Evolutionary conservation across 2,797 vertebrate species (phyloP).

Genomic region (Geotrypetes seraphini): DNA sequence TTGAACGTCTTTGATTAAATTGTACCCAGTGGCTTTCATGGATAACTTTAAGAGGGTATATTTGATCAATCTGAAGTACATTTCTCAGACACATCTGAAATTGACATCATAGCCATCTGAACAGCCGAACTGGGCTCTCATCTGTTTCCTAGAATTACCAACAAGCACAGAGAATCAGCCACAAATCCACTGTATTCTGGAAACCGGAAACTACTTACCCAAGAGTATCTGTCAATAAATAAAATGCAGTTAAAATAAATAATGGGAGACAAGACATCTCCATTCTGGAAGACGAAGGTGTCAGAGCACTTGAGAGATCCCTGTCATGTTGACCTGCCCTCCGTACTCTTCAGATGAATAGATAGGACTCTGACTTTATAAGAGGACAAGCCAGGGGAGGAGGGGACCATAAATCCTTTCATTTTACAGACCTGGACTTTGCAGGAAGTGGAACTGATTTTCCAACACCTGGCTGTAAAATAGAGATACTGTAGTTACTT

Average conservation of each 20-base stretch:
- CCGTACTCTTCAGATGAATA: neutral
- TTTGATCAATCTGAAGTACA: too few species aligned
- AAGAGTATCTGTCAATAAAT: conserved; percentile 8
- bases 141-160: too few species aligned
- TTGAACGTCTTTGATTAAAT: too few species aligned
- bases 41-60: too few species aligned
- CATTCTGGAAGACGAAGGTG: conserved; percentile 14
- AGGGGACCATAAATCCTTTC: conserved; percentile 7
- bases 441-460: neutral
- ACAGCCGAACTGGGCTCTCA: too few species aligned
- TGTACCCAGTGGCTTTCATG: too few species aligned
- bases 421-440: neutral
- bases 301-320: conserved; percentile 6
- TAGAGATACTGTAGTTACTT: too few species aligned
- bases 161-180: too few species aligned
- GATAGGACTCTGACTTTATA: neutral
- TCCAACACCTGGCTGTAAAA: neutral
- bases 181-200: too few species aligned
- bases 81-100: too few species aligned
- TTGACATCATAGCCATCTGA: too few species aligned
- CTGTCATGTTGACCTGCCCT: conserved; percentile 10
- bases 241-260: conserved; percentile 5
- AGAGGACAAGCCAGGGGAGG: conserved; percentile 11
- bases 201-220: conserved; percentile 38
- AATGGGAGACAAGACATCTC: conserved; percentile 3